Base-by-base conservation (phyloP, 1,140 invertebrate species). In the Megathymus violae region DNA sequence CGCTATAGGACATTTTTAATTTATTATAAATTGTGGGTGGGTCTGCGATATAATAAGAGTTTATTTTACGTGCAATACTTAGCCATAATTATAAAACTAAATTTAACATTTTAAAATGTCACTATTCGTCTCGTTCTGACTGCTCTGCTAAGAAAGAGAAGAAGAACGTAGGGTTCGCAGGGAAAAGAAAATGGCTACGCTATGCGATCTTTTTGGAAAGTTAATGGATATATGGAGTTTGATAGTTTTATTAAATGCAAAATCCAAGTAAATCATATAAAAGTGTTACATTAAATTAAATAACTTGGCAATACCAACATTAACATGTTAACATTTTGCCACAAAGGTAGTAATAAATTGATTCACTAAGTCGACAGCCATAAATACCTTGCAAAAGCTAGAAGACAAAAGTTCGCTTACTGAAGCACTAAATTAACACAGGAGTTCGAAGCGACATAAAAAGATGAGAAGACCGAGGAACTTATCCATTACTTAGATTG, bases 111-210 rank as follows among this genome's bases (percentile, higher is more conserved):
- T 22, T 3, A 22, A 51, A 38, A 40, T 40, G 58, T 68, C 58
- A 51, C 50, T 47, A 52, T 67, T 66, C 61, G 66, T 71, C 59
- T 70, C 62, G 71, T 76, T 78, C 69, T 63, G 64, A 43, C 75
- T 64, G 67, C 67, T 80, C 69, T 77, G 74, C 13, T 54, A 46
- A 38, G 25, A 62, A 71, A 79, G 71, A 80, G 76, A 68, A 71
- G 73, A 58, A 75, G 67, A 78, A 76, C 66, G 67, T 13, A 44
- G 43, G 56, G 16, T 22, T 54, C 54, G 50, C 22, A 56, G 11
- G 41, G 11, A 40, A 11, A 14, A 40, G 7, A 9, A 22, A 3
- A 38, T 31, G 51, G 16, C 51, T 19, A 54, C 3, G n/a, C 16
- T 44, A 19, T 17, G 4, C 1, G 5, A 44, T 44, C 41, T 3